Percentiles rank a stretch among this genome's conserved stretches.
Conservation (phyloP, 2,797 vertebrate genomes). For the Pipistrellus kuhlii region DNA sequence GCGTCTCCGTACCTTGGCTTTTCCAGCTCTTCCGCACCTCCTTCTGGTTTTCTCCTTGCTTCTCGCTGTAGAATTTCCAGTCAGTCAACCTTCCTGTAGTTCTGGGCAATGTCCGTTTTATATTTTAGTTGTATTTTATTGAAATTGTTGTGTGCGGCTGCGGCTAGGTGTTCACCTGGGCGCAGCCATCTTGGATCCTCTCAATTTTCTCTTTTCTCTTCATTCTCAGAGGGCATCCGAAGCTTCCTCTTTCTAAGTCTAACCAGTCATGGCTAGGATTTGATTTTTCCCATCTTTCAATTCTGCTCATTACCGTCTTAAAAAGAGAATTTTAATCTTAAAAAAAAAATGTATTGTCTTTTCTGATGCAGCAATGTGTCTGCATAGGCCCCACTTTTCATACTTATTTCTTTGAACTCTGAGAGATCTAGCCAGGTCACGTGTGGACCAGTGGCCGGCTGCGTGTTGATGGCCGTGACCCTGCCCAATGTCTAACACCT, state of each 20-base stretch:
- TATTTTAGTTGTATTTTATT: too few relatives aligned
- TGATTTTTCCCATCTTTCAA: not conserved
- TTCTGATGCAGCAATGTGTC: not conserved
- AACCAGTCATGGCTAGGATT: too few relatives aligned
- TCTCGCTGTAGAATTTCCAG: too few relatives aligned
- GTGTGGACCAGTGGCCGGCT: not conserved
- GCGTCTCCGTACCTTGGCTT: too few relatives aligned
- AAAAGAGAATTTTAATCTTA: not conserved
- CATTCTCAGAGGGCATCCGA: not conserved
- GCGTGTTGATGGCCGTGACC: not conserved
- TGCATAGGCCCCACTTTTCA: not conserved
- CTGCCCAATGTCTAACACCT: not conserved
- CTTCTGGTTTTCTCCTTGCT: too few relatives aligned
- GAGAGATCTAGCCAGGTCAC: not conserved
- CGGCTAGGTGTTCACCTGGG: too few relatives aligned
- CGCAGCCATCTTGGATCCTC: too few relatives aligned
- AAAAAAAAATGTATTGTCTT: not conserved
- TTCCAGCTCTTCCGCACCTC: too few relatives aligned
- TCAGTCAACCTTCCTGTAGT: too few relatives aligned
- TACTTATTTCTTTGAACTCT: not conserved
- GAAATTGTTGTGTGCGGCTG: too few relatives aligned
- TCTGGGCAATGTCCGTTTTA: too few relatives aligned
- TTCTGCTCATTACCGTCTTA: not conserved
- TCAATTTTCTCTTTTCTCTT: not conserved
- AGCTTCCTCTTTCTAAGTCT: not conserved